phyloP scores from a whole-genome alignment of 2,113 vertebrate genomes.

The Chaetodon trifascialis region DNA sequence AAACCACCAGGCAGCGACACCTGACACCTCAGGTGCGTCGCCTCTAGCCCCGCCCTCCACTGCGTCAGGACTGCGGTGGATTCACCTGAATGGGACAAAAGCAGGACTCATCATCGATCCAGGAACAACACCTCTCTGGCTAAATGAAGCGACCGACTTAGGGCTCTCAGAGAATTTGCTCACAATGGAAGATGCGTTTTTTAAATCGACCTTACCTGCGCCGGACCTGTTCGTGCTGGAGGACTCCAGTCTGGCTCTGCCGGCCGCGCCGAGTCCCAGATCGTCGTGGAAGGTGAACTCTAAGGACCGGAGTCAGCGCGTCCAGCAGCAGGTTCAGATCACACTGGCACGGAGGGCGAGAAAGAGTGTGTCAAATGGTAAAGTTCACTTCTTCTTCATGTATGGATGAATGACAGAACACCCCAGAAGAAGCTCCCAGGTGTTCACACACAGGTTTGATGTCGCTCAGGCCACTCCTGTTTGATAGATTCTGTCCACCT shows the following conservation, averaged over 20 bases:
- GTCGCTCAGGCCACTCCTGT: neutral
- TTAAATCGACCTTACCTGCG: constrained; percentile 62
- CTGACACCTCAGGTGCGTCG: constrained; percentile 68
- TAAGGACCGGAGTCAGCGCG: constrained; percentile 55
- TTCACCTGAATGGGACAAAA: constrained; percentile 44
- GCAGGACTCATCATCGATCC: neutral
- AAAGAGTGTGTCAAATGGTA: constrained; percentile 66
- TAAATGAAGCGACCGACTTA: neutral
- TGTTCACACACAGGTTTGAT: neutral
- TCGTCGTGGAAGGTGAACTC: neutral
- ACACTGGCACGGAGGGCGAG: constrained; percentile 72
- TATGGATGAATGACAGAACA: neutral
- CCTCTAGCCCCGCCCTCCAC: constrained; percentile 51
- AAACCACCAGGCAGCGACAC: constrained; percentile 26
- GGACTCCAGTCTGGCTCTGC: constrained; percentile 81
- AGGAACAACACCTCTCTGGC: neutral
- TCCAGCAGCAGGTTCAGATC: constrained; percentile 82
- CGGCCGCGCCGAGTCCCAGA: constrained; percentile 31
- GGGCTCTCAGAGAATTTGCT: fast-evolving
- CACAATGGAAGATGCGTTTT: constrained; percentile 62
- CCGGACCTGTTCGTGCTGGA: constrained; percentile 18
- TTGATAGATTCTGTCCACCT: neutral
- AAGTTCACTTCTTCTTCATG: neutral
- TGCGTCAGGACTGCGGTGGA: neutral
- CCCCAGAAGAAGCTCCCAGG: neutral